Evolutionary conservation across 2,888 invertebrate genomes (phyloP).

Genomic region (Hartigia nigra): DNA sequence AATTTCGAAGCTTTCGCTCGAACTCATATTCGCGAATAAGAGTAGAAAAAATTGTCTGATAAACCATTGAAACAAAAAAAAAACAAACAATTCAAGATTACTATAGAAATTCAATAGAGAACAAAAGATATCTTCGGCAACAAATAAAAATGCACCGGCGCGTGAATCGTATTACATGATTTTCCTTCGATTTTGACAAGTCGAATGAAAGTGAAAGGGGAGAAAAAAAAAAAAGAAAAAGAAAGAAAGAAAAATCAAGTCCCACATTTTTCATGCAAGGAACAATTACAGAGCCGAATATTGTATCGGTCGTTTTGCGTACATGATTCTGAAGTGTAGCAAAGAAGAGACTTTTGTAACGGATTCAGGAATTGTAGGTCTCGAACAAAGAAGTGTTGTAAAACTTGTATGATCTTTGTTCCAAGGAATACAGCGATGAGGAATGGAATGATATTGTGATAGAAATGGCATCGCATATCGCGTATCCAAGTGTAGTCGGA

Average conservation of each 20-base stretch:
- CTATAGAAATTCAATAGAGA: not conserved
- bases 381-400: not conserved
- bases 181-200: not conserved
- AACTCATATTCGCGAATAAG: not conserved
- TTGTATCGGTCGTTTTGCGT: not conserved
- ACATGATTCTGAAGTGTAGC: not conserved
- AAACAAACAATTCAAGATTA: too few relatives aligned
- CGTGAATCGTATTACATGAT: not conserved
- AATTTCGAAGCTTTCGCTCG: not conserved
- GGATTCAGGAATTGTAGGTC: not conserved
- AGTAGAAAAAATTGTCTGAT: not conserved
- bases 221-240: constrained; percentile 4
- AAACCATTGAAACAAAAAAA: not conserved
- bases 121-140: not conserved
- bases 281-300: not conserved
- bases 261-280: not conserved
- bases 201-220: constrained; percentile 4
- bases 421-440: not conserved
- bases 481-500: constrained; percentile 19
- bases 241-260: constrained; percentile 6
- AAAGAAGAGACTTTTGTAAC: not conserved
- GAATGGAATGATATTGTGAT: not conserved
- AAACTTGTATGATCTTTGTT: not conserved
- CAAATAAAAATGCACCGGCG: not conserved
- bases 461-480: not conserved